Percentiles rank a stretch among this genome's conserved stretches.
Conservation (phyloP, 2,797 vertebrate species). For the Gymnothorax reevesii region DNA sequence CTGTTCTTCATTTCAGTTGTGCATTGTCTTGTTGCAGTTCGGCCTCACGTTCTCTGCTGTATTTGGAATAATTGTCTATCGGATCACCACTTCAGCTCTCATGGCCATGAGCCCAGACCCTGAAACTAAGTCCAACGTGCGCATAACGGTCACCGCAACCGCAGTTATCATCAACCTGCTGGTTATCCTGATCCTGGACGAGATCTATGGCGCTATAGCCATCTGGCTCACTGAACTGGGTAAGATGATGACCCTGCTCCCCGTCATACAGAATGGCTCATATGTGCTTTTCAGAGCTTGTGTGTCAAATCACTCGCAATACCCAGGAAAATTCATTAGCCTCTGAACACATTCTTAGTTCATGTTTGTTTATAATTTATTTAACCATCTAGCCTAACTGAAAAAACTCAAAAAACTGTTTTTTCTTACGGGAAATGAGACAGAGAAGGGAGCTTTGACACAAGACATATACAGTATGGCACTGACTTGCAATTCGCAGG, state of each 20-base stretch:
- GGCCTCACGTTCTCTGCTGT: slow-evolving; percentile 90
- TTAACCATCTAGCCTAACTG: neutral
- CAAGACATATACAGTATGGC: neutral
- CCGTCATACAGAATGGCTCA: neutral
- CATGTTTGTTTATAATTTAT: neutral
- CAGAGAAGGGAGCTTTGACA: neutral
- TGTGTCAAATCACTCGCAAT: neutral
- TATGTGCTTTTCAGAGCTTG: neutral
- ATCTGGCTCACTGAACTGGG: slow-evolving; percentile 94
- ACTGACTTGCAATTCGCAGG: neutral
- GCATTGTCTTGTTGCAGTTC: slow-evolving; percentile 69
- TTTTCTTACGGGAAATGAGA: neutral
- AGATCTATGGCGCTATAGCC: slow-evolving; percentile 92
- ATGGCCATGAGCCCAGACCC: slow-evolving; percentile 87
- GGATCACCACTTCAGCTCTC: slow-evolving; percentile 86
- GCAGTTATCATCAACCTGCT: slow-evolving; percentile 96
- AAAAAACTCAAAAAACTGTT: neutral
- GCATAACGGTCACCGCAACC: slow-evolving; percentile 89
- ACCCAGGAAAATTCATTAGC: neutral
- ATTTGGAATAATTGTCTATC: slow-evolving; percentile 91
- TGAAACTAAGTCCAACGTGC: slow-evolving; percentile 82
- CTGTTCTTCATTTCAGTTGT: neutral
- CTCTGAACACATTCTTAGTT: neutral
- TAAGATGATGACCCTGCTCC: slow-evolving; percentile 46
- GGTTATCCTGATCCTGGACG: slow-evolving; percentile 93